These are phyloP conservation scores for Phalloptychus januarius DNA, from an alignment of 2,797 vertebrate species.

Conservation along the genomic window DNA sequence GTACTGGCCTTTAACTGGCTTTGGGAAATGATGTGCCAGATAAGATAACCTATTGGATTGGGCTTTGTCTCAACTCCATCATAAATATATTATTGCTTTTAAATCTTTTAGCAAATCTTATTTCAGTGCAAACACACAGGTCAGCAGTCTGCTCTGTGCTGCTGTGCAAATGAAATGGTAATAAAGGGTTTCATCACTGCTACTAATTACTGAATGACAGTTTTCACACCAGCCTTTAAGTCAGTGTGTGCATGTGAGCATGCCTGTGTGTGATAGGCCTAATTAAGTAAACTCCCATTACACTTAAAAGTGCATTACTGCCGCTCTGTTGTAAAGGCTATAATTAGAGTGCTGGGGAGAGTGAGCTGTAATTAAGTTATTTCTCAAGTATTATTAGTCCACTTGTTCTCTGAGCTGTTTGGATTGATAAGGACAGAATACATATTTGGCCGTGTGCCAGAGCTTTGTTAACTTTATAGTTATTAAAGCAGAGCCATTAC, in stretches of 20 bases:
- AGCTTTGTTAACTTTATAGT: slow-evolving; percentile 52
- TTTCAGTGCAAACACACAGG: slow-evolving; percentile 40
- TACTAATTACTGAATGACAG: slow-evolving; percentile 69
- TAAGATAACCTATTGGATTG: slow-evolving; percentile 29
- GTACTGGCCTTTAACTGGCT: slow-evolving; percentile 35
- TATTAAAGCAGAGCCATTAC: slow-evolving; percentile 56
- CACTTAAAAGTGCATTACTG: slow-evolving; percentile 78
- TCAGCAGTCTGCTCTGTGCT: slow-evolving; percentile 52
- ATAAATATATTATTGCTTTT: slow-evolving; percentile 48
- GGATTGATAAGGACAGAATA: slow-evolving; percentile 55
- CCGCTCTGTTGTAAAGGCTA: slow-evolving; percentile 75
- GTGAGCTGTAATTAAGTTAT: slow-evolving; percentile 75
- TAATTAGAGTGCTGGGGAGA: slow-evolving; percentile 68
- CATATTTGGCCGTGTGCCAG: slow-evolving; percentile 59
- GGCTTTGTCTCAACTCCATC: slow-evolving; percentile 22
- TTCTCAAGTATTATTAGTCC: slow-evolving; percentile 69
- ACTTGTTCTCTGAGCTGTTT: slow-evolving; percentile 63
- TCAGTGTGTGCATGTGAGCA: slow-evolving; percentile 25
- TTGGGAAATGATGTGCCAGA: slow-evolving; percentile 32
- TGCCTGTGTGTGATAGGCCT: slow-evolving; percentile 58
- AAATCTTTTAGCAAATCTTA: slow-evolving; percentile 44
- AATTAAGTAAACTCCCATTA: slow-evolving; percentile 79
- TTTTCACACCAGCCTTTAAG: slow-evolving; percentile 53
- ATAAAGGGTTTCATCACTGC: slow-evolving; percentile 70
- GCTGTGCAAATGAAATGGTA: slow-evolving; percentile 64